These are phyloP conservation scores for Parazoanthus atlanticus DNA, from an alignment of 92 coral and sea anemone species.

Conservation along the genomic window DNA sequence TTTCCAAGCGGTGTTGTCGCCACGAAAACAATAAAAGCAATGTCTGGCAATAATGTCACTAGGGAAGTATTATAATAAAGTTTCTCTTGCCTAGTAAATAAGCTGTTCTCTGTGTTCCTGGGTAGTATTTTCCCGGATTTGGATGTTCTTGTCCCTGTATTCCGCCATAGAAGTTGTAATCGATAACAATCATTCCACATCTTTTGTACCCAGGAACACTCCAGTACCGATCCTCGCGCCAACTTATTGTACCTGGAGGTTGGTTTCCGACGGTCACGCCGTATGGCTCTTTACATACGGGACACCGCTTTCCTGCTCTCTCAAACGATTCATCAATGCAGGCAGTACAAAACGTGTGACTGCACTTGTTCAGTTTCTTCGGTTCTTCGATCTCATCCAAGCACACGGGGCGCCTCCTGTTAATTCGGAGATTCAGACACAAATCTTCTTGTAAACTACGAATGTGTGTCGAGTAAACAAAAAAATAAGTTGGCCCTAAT, in stretches of 20 bases:
- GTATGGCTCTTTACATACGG: slow-evolving; percentile 61
- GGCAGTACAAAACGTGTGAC: too few species aligned
- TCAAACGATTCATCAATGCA: slow-evolving; percentile 53
- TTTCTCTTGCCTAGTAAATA: slow-evolving; percentile 36
- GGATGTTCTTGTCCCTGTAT: slow-evolving; percentile 49
- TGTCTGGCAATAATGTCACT: too few species aligned
- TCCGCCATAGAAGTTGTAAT: slow-evolving; percentile 44
- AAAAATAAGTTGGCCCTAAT: too few species aligned
- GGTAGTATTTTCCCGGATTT: slow-evolving; percentile 40
- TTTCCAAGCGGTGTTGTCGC: too few species aligned
- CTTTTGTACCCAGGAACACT: slow-evolving; percentile 62
- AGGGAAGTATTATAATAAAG: too few species aligned
- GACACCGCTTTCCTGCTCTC: slow-evolving; percentile 44
- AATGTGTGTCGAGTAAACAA: too few species aligned
- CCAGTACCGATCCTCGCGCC: not conserved
- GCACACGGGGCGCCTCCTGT: slow-evolving; percentile 65
- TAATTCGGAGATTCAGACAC: too few species aligned
- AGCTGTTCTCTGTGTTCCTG: slow-evolving; percentile 33
- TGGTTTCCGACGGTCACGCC: slow-evolving; percentile 70
- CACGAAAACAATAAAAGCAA: too few species aligned
- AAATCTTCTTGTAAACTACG: too few species aligned
- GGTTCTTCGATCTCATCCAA: slow-evolving; percentile 53
- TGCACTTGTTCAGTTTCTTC: slow-evolving; percentile 25
- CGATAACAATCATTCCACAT: slow-evolving; percentile 51
- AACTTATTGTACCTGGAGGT: slow-evolving; percentile 69